Evolutionary conservation across 2,888 invertebrate species (phyloP).

Genomic region (Philereme vetulata): DNA sequence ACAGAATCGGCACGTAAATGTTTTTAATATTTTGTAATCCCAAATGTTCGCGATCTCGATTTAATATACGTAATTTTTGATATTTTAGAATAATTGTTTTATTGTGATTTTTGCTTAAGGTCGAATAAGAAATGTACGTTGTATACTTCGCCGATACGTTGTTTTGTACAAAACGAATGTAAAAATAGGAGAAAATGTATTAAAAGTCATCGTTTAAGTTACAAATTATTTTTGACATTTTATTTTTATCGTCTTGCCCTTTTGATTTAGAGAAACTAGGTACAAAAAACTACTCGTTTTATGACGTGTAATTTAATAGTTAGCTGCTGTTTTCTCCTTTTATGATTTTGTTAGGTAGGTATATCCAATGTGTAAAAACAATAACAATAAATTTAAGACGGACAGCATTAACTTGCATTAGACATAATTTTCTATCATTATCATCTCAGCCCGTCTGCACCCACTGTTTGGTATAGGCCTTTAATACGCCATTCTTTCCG

Average conservation of each 20-base stretch:
- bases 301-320: constrained; percentile 4
- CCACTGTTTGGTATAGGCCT: too few species aligned
- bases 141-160: constrained; percentile 69
- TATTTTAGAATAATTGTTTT: constrained; percentile 58
- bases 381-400: too few species aligned
- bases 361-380: too few species aligned
- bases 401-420: too few species aligned
- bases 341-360: constrained; percentile 1
- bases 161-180: constrained; percentile 80
- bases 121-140: constrained; percentile 64
- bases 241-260: constrained; percentile 56
- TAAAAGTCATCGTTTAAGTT: constrained; percentile 83
- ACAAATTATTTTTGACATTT: constrained; percentile 64
- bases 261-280: constrained; percentile 19
- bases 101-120: constrained; percentile 59
- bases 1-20: constrained; percentile 11
- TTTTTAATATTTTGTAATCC: constrained; percentile 37
- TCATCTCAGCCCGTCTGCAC: too few species aligned
- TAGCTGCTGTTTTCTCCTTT: constrained; percentile 21
- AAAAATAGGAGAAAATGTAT: constrained; percentile 77
- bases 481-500: too few species aligned
- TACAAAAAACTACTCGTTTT: constrained; percentile 15
- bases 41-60: constrained; percentile 68
- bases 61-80: constrained; percentile 71
- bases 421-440: too few species aligned